Evolutionary conservation across 1,140 invertebrate genomes (phyloP).

Genomic region (Cyphomyrmex costatus): DNA sequence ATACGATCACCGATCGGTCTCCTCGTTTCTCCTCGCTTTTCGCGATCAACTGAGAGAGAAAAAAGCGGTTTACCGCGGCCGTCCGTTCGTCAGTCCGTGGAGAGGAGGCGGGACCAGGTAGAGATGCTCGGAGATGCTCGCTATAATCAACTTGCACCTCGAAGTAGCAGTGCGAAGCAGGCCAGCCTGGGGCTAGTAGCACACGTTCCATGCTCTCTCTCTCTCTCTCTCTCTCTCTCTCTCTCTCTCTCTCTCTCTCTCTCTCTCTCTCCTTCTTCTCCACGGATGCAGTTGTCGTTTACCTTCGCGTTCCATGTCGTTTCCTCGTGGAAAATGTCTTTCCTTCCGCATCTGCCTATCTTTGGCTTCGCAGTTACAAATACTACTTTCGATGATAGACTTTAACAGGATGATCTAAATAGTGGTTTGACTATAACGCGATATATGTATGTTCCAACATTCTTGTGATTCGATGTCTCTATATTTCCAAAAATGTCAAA

Average conservation of each 20-base stretch:
- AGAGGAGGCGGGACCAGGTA: constrained; percentile 64
- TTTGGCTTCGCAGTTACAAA: not conserved
- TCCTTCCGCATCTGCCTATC: constrained; percentile 18
- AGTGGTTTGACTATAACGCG: not conserved
- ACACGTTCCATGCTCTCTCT: constrained; percentile 67
- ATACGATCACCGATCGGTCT: constrained; percentile 40
- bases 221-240: constrained; percentile 41
- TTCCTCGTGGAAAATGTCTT: constrained; percentile 28
- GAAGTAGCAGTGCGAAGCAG: constrained; percentile 81
- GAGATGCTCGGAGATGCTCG: constrained; percentile 73
- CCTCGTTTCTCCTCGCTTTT: constrained; percentile 78
- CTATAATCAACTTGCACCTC: constrained; percentile 76
- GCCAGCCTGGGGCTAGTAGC: constrained; percentile 79
- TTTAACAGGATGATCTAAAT: not conserved
- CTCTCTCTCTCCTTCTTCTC: constrained; percentile 37
- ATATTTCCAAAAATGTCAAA: not conserved
- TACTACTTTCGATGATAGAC: constrained; percentile 54
- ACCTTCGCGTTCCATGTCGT: constrained; percentile 16
- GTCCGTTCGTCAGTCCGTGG: constrained; percentile 45
- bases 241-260: constrained; percentile 27
- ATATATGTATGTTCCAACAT: not conserved
- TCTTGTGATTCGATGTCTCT: not conserved
- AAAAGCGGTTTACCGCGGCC: constrained; percentile 77
- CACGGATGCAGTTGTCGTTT: constrained; percentile 8
- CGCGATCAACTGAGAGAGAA: constrained; percentile 74